Base-by-base conservation (phyloP, 2,113 vertebrate genomes). In the Ceyx margarethae region DNA sequence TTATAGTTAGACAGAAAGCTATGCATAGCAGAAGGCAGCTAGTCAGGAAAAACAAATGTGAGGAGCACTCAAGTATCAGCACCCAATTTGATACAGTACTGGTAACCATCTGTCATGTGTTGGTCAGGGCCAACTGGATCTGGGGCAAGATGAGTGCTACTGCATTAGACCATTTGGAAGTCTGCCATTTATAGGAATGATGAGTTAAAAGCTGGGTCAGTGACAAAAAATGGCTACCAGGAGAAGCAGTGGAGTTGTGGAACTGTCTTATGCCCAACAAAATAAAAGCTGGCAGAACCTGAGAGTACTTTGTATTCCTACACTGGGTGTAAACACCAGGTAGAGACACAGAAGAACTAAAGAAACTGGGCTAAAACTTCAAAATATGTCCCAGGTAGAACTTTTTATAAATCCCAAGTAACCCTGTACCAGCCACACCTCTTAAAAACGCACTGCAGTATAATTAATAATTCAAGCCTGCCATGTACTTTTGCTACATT, bases 231-330 rank as follows among this genome's bases (percentile, higher is more conserved):
- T 0, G 4, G 16, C 42, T 45, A 31, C 11, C 9, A 45, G 13
- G 57, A 12, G 23, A 75, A 91, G 29, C 14, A 75, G 33, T 3
- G 8, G 9, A 72, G 5, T 33, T 35, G 8, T 54, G 42, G 21
- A 13, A 31, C 7, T 11, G 23, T 46, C 25, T 88, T 54, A 66
- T 77, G 14, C 14, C 19, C 11, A 40, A 20, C 2, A 45, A 72
- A 80, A 64, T n/a, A 60, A 95, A 81, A 80, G 22, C 23, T 48
- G 58, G 7, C 15, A 65, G 26, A 35, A 29, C 19, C 20, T 17
- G 10, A 67, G 6, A 25, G 15, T 0, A 0, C 22, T 65, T 23
- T 53, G 8, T 53, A n/a, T 54, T 58, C 14, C 37, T 45, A 42
- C 9, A 18, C 6, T 11, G 26, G 15, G 7, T n/a, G 16, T 35